phyloP scores from a whole-genome alignment of 2,113 vertebrate genomes.

The Charina bottae region DNA sequence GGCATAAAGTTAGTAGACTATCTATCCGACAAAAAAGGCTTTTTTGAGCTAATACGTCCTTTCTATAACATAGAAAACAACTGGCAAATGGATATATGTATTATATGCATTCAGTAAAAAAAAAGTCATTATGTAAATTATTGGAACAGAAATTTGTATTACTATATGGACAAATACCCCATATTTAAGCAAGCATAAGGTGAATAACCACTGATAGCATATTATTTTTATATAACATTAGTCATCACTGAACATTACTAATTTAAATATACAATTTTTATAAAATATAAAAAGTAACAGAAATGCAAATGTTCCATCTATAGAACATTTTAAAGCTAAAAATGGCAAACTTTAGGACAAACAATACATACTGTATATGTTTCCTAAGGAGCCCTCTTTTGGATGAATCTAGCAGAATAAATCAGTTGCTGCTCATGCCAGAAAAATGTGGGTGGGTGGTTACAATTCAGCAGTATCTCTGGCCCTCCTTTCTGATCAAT shows the following conservation, averaged over 20 bases:
- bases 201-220: background rate
- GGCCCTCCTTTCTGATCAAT: constrained; percentile 20
- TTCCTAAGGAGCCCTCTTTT: constrained; percentile 6
- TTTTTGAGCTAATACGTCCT: background rate
- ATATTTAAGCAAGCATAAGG: background rate
- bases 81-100: background rate
- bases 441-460: constrained; percentile 12
- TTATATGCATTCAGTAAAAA: background rate
- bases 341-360: background rate
- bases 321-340: background rate
- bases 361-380: background rate
- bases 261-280: background rate
- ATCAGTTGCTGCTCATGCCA: constrained; percentile 3
- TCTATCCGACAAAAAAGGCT: background rate
- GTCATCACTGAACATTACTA: background rate
- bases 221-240: background rate
- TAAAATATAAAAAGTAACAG: background rate
- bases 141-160: background rate
- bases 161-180: background rate
- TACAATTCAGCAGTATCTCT: constrained; percentile 15
- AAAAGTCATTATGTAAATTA: background rate
- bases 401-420: constrained; percentile 17
- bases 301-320: background rate
- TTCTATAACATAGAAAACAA: background rate
- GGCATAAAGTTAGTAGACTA: background rate